A percentile compares a stretch with the other conserved stretches of the same genome.
Conservation (phyloP, 30 jellyfish, hydroid and myxozoan species). For the Hydractinia echinata region DNA sequence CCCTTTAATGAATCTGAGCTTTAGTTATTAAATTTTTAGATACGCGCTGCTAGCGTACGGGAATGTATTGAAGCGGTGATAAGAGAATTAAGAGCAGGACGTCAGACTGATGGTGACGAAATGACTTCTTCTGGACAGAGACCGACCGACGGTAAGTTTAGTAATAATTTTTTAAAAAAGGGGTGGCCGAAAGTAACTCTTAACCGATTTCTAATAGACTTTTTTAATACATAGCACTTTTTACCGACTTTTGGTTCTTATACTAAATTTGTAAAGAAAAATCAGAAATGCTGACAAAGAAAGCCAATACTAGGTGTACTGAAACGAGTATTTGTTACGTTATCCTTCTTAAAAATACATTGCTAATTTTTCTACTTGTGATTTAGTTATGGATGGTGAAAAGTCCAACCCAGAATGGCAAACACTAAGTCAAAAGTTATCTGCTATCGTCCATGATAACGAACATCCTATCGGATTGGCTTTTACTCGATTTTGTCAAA, state of each 20-base stretch:
- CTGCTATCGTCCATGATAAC: constrained; percentile 47
- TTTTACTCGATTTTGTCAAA: constrained; percentile 33
- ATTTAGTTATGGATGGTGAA: constrained; percentile 46
- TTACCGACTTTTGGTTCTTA: too few relatives aligned
- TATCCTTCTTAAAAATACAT: too few relatives aligned
- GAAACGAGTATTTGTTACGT: too few relatives aligned
- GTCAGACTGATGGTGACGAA: constrained; percentile 65
- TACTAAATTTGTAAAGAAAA: too few relatives aligned
- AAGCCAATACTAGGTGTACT: too few relatives aligned
- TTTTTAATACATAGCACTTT: too few relatives aligned
- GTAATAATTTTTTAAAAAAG: too few relatives aligned
- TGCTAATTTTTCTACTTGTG: too few relatives aligned
- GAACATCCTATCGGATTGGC: constrained; percentile 58
- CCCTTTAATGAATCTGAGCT: not conserved
- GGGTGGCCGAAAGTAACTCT: too few relatives aligned
- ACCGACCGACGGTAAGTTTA: constrained; percentile 71
- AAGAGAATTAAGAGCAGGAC: constrained; percentile 56
- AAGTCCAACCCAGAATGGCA: constrained; percentile 69
- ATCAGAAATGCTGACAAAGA: too few relatives aligned
- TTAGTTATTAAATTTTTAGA: constrained; percentile 29
- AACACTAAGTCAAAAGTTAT: constrained; percentile 67
- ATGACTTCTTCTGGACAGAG: constrained; percentile 62
- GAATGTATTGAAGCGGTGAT: constrained; percentile 61
- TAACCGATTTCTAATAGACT: too few relatives aligned
- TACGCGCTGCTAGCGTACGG: constrained; percentile 80